Evolutionary conservation across 2,113 vertebrate genomes (phyloP).

Genomic region (Rattus norvegicus): DNA sequence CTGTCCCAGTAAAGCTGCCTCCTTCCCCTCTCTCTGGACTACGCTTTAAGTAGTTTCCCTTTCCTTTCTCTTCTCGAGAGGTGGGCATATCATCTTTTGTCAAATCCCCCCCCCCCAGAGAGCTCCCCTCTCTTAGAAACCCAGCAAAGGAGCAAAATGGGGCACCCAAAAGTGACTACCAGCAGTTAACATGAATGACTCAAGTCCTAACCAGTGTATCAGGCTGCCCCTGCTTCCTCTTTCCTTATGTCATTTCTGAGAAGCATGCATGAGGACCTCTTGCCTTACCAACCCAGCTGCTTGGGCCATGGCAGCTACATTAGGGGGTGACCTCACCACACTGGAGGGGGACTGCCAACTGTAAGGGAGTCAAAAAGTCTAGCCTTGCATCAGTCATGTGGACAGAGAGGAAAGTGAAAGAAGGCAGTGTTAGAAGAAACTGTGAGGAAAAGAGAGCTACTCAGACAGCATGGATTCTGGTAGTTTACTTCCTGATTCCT

Average conservation of each 20-base stretch:
- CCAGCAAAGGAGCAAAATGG: not conserved
- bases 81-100: too few species aligned
- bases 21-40: too few species aligned
- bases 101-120: too few species aligned
- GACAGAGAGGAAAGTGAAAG: not conserved
- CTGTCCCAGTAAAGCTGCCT: too few species aligned
- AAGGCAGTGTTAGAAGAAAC: not conserved
- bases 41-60: too few species aligned
- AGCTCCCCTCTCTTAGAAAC: not conserved
- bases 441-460: not conserved
- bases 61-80: too few species aligned
- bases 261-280: not conserved
- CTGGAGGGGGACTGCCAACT: not conserved
- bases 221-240: not conserved
- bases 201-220: not conserved
- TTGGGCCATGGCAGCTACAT: not conserved
- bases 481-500: not conserved
- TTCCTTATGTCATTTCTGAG: not conserved
- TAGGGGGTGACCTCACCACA: not conserved
- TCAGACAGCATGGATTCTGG: not conserved
- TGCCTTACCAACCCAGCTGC: not conserved
- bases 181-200: slow-evolving; percentile 5
- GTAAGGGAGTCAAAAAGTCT: not conserved
- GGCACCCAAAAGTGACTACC: not conserved
- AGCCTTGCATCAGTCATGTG: not conserved